Base-by-base conservation (phyloP, 1,140 invertebrate genomes). In the Leguminivora glycinivorella region DNA sequence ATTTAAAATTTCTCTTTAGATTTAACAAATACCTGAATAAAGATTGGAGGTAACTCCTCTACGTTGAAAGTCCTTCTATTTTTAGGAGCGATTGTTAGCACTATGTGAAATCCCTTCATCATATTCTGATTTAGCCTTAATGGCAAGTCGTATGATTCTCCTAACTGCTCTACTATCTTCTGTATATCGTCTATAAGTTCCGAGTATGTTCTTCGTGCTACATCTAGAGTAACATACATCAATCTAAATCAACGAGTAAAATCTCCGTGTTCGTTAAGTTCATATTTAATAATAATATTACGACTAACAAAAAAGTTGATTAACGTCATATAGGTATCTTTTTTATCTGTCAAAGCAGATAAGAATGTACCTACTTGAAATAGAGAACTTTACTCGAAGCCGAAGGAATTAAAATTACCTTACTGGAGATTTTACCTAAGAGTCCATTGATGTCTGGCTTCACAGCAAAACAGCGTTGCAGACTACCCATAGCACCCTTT, bases 401-500 rank as follows among this genome's bases (percentile, higher is more conserved):
- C n/a, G 17, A 43, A 43, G 40, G 2, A 43, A n/a, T 43, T 43
- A n/a, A 43, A 43, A 17, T 17, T n/a, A n/a, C n/a, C n/a, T n/a
- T 38, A 38, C 34, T 43, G 40, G 14, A 4, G 40, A 17, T 6
- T 6, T 43, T 52, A 52, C 47, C 47, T 22, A 98, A 87, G 43
- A 96, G 88, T 1, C 94, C 94, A 79, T 95, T 96, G 26, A 96
- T 92, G 22, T 94, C 94, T 22, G 93, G 92, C 90, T 96, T 97
- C 2, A 98, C 95, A 31, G 97, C 96, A 90, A 97, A 97, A 83
- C 96, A 96, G 71, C 97, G 93, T 89, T 98, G 96, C 70, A 95
- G 93, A 67, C 93, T 94, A 1, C 95, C 96, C 84, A 94, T 94
- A n/a, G 95, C 92, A 25, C 94, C 94, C 78, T 93, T 94, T 25